Evolutionary conservation across 1,140 invertebrate genomes (phyloP), one percentile per base, ranked within the genome.

Genomic region (Lucilia cuprina): DNA sequence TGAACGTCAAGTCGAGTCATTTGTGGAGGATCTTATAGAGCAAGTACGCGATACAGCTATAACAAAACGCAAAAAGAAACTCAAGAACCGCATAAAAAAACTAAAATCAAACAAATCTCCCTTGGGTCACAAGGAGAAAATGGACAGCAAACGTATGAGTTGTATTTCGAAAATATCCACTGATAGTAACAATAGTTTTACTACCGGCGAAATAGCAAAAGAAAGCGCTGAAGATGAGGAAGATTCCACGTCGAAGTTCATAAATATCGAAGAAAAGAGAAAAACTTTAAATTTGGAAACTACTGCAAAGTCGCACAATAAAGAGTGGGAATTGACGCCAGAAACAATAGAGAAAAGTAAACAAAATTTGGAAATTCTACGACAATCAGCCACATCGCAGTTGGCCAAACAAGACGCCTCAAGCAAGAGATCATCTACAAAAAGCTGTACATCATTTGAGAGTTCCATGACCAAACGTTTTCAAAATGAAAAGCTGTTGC

Each of bases 21-120:
- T 94, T 60, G 84, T 94, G 0, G 92, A 93, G 34, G 93, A 94
- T 19, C 88, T 95, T 0, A 86, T 94, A 1, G 92, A 93, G 84
- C 91, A 87, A 80, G 93, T 93, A 8, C 49, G 7, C n/a, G 19
- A 55, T 17, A 83, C 74, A 82, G 13, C 34, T 14, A 34, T 70
- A n/a, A 50, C 34, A 8, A 14, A 60, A 83, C 47, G 84, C 5
- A 65, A 60, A 21, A 83, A 85, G 10, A 17, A 49, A 41, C n/a
- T 41, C 2, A 60, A 55, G 5, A 55, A 85, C 21, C 30, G 55
- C n/a, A 30, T 60, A 5, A 78, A 77, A 41, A 84, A 84, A 49
- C 14, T 77, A 49, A 41, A 74, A 8, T 83, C 75, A 25, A 80
- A 84, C 19, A 86, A 83, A 49, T 49, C 74, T n/a, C 17, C n/a